Evolutionary conservation across 2,797 vertebrate genomes (phyloP), one percentile per base, ranked within the genome.

Genomic region (Sebastes flavidus): DNA sequence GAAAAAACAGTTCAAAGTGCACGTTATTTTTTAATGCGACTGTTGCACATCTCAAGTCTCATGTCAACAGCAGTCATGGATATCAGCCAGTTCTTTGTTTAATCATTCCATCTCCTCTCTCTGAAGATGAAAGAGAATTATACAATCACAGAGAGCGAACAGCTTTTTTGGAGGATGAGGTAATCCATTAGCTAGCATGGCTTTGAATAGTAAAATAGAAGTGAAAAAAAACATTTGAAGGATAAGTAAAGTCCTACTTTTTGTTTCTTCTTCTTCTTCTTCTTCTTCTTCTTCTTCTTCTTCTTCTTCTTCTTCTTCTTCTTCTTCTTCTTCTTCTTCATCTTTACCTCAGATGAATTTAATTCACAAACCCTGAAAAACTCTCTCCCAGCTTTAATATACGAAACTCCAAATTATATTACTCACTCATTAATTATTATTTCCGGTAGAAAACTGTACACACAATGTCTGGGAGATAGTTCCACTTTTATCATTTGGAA

Each of bases 101-200:
- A 91, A 92, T 93, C 87, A 89, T 88, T 84, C 81, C 77, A 85
- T 91, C 89, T 89, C 80, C 82, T 85, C 81, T 81, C 89, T 94
- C 88, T 89, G 90, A 93, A 95, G 94, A 95, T 95, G 90, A 95
- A 96, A 95, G 94, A 88, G 93, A 93, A 94, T 95, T 90, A 94
- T 87, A 93, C 92, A 94, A 91, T 85, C 88, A 80, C 82, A 84
- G 75, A 72, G 89, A 91, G 90, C 71, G 86, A 94, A 83, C 83
- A 87, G 86, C 86, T 87, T 94, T 94, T 93, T 92, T 80, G 69
- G 80, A 84, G 88, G 88, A 94, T 95, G 92, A 94, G 93, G 93
- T 94, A 94, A 95, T 94, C 91, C 89, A 94, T 92, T 94, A 92
- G 91, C 83, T 78, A 30, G 85, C 81, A 79, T 91, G 88, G 89